Percentiles rank a stretch among this genome's conserved stretches.
phyloP scores from a whole-genome alignment of 2,797 vertebrate species.

The Moxostoma hubbsi region DNA sequence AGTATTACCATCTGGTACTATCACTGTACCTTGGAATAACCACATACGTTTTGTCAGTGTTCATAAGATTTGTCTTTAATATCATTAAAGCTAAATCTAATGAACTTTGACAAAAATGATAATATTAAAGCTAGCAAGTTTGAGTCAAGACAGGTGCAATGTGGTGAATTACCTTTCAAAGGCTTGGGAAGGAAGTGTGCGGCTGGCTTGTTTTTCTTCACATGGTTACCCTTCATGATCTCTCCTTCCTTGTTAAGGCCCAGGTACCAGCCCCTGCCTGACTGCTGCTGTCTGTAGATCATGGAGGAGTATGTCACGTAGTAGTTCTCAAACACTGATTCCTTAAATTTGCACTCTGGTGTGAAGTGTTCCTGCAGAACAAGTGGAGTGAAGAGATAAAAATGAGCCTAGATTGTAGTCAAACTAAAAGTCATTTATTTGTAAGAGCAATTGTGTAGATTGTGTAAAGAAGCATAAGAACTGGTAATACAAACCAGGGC shows the following conservation, averaged over 20 bases:
- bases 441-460: background rate
- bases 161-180: slow-evolving; percentile 88
- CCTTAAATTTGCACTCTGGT: slow-evolving; percentile 99
- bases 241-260: slow-evolving; percentile 99
- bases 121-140: too few relatives aligned
- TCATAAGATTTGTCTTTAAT: too few relatives aligned
- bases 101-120: too few relatives aligned
- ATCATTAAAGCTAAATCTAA: too few relatives aligned
- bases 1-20: too few relatives aligned
- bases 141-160: background rate
- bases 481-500: background rate
- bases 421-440: background rate
- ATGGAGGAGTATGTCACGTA: slow-evolving; percentile 99
- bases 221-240: slow-evolving; percentile 99
- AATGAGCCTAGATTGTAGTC: slow-evolving; percentile 26
- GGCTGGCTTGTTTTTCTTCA: slow-evolving; percentile 99
- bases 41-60: too few relatives aligned
- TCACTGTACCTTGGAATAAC: too few relatives aligned
- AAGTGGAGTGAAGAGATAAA: slow-evolving; percentile 49
- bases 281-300: slow-evolving; percentile 98
- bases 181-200: slow-evolving; percentile 99
- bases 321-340: slow-evolving; percentile 99
- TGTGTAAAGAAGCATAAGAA: background rate
- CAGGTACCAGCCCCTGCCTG: slow-evolving; percentile 98
- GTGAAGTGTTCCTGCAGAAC: slow-evolving; percentile 99